Conservation (phyloP, 2,888 invertebrate species). For the Theristus sp. region DNA sequence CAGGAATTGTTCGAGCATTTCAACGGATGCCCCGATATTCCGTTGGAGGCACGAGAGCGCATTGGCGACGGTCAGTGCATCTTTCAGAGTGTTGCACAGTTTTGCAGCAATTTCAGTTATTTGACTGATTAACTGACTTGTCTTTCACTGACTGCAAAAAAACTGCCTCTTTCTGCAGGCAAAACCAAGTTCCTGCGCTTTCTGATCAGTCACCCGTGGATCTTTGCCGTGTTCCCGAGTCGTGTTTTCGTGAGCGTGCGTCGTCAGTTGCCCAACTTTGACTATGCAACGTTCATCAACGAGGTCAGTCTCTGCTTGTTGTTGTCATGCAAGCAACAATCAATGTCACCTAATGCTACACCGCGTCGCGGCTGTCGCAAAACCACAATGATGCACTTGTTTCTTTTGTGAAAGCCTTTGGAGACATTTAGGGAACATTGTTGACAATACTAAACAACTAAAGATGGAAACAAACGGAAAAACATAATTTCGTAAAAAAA, state of each 20-base stretch:
- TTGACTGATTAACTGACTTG: not conserved
- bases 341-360: no score
- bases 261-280: slow-evolving; percentile 23
- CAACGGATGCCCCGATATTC: slow-evolving; percentile 15
- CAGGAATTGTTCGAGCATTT: slow-evolving; percentile 24
- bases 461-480: no score
- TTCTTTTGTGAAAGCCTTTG: no score
- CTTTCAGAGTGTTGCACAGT: no score
- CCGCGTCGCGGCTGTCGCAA: no score
- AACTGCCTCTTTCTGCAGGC: not conserved
- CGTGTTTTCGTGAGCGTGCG: slow-evolving; percentile 25
- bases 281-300: slow-evolving; percentile 22
- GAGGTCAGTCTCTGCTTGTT: slow-evolving; percentile 11
- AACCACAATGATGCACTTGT: no score
- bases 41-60: slow-evolving; percentile 17
- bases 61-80: slow-evolving; percentile 17
- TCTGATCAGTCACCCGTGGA: slow-evolving; percentile 22
- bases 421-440: no score
- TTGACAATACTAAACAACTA: no score
- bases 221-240: slow-evolving; percentile 25
- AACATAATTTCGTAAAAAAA: no score
- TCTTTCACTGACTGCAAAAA: not conserved
- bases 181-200: slow-evolving; percentile 18
- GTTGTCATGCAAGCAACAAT: no score
- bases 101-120: not conserved